These are phyloP conservation scores for Rhinolophus ferrumequinum DNA, from an alignment of 2,113 vertebrate genomes.

Conservation along the genomic window DNA sequence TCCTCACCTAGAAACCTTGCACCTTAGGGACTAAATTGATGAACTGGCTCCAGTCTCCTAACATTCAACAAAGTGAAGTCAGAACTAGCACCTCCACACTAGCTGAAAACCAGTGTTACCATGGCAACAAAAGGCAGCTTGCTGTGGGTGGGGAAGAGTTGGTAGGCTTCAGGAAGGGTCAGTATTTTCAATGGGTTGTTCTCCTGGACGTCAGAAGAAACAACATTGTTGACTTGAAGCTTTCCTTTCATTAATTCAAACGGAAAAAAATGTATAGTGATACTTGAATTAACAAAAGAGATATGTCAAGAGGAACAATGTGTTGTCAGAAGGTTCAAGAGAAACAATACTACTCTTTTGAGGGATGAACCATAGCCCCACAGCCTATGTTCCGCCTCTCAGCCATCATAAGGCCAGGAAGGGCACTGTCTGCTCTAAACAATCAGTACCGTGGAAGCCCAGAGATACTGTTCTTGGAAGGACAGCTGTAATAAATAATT, in stretches of 20 bases:
- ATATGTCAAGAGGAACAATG: not conserved
- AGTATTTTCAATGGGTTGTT: not conserved
- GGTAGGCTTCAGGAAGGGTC: not conserved
- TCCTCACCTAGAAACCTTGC: not conserved
- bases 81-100: not conserved
- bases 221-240: not conserved
- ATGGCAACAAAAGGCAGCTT: not conserved
- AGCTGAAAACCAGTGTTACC: not conserved
- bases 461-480: not conserved
- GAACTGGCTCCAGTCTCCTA: not conserved
- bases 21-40: not conserved
- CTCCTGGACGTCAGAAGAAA: not conserved
- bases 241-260: not conserved
- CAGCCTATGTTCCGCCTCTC: not conserved
- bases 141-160: not conserved
- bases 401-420: not conserved
- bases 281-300: not conserved
- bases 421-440: not conserved
- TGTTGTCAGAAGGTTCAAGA: not conserved
- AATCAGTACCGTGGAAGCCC: not conserved
- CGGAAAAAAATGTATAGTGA: not conserved
- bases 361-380: not conserved
- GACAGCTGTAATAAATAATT: not conserved
- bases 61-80: not conserved
- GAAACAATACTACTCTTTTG: not conserved